Evolutionary conservation across 2,113 vertebrate species (phyloP).

Genomic region (Odobenus rosmarus): DNA sequence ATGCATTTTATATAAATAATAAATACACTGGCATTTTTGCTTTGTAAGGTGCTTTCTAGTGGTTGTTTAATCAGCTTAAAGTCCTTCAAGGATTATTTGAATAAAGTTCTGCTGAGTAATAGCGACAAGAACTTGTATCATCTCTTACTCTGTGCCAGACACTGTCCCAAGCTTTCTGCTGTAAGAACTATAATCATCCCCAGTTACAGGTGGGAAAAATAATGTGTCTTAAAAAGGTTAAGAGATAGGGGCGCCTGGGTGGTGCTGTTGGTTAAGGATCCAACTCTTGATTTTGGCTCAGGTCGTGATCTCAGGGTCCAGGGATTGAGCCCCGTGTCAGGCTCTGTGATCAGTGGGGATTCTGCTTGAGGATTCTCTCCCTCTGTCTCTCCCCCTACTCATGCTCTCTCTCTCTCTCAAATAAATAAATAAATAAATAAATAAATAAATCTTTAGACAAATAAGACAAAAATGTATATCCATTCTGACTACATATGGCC

Average conservation of each 20-base stretch:
- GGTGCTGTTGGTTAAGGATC: neutral
- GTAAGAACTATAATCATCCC: neutral
- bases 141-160: neutral
- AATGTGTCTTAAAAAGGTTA: neutral
- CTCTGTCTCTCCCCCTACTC: neutral
- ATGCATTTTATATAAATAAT: conserved; percentile 85
- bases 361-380: neutral
- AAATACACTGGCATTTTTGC: conserved; percentile 55
- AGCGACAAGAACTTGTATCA: neutral
- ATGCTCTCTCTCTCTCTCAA: too few species aligned
- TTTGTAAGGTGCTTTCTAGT: conserved; percentile 16
- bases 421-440: neutral
- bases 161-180: neutral
- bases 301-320: neutral
- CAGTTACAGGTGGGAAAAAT: neutral
- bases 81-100: neutral
- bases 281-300: neutral
- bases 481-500: neutral
- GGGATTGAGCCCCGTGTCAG: fast-evolving
- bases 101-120: neutral
- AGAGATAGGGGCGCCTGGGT: neutral
- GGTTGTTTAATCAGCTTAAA: neutral
- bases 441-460: neutral
- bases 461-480: neutral
- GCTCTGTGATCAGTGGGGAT: neutral